phyloP scores from a whole-genome alignment of 2,797 vertebrate genomes.

The Chloroceryle inda region DNA sequence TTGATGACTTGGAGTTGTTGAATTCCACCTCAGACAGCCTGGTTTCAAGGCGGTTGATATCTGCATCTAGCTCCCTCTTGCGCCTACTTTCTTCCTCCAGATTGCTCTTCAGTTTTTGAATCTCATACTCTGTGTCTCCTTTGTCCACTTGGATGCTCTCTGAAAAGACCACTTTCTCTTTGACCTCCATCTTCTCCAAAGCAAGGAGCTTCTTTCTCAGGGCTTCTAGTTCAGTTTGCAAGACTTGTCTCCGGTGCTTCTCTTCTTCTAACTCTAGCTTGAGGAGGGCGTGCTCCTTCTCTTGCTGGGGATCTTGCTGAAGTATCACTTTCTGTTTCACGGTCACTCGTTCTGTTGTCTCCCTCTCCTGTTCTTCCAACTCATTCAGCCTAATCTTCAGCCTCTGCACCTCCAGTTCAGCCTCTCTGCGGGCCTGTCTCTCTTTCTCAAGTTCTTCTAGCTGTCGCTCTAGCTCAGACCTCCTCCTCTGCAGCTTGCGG shows the following conservation, averaged over 20 bases:
- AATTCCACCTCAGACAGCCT: slow-evolving; percentile 92
- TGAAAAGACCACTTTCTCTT: slow-evolving; percentile 94
- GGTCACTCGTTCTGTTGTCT: slow-evolving; percentile 92
- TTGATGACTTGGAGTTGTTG: slow-evolving; percentile 92
- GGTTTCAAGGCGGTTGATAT: slow-evolving; percentile 84
- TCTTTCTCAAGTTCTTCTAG: slow-evolving; percentile 93
- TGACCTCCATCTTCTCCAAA: slow-evolving; percentile 91
- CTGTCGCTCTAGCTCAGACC: slow-evolving; percentile 90
- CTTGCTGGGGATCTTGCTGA: slow-evolving; percentile 96
- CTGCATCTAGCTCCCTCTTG: slow-evolving; percentile 88
- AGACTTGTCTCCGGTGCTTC: slow-evolving; percentile 86
- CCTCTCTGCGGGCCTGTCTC: slow-evolving; percentile 89
- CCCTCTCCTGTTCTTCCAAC: slow-evolving; percentile 88
- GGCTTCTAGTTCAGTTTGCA: slow-evolving; percentile 89
- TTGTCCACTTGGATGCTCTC: slow-evolving; percentile 95
- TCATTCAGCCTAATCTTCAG: slow-evolving; percentile 87
- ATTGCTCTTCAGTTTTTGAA: slow-evolving; percentile 88
- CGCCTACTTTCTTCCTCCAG: slow-evolving; percentile 91
- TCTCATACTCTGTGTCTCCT: slow-evolving; percentile 91
- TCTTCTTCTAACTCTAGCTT: slow-evolving; percentile 93
- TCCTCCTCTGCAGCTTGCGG: slow-evolving; percentile 83
- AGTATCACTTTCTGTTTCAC: slow-evolving; percentile 96
- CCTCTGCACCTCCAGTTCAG: slow-evolving; percentile 93
- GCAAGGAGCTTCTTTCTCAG: slow-evolving; percentile 86
- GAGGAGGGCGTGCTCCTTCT: slow-evolving; percentile 93